Evolutionary conservation across 2,888 invertebrate species (phyloP), one percentile per base, ranked within the genome.

Genomic region (Parelbella ahira): DNA sequence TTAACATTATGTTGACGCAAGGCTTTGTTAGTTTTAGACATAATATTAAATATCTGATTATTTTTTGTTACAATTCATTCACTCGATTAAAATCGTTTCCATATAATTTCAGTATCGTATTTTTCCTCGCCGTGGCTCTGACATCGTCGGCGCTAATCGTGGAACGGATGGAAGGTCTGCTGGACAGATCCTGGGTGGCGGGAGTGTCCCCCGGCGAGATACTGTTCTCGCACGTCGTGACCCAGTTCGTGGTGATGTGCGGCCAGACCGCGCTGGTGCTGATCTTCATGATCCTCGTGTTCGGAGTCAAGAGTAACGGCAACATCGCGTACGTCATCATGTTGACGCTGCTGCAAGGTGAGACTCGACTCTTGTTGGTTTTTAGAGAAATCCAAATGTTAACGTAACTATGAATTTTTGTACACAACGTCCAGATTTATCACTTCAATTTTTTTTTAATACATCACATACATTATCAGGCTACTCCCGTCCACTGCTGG

Each of bases 101-200:
- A n/a, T n/a, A n/a, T n/a, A n/a, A n/a, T n/a, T n/a, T n/a, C 86
- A 97, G 97, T 24, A 97, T 97, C 77, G 97, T 97, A 1, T 98
- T 97, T 90, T 97, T 98, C 91, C 90, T 97, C 88, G 97, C 98
- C 34, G 97, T 97, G 4, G 97, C 97, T 0, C 80, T 98, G 49
- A 98, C 98, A 1, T 97, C 97, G 0, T 94, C 97, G 0, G 95
- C 95, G 1, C 88, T 97, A 52, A 96, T 97, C 58, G 95, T 96
- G 62, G 97, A 97, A 73, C 90, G 96, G 58, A 96, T 94, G 89
- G 96, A 97, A 63, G 97, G 98, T 1, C 88, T 97, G 18, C 78
- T 98, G 58, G 97, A 97, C 86, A 89, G 98, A 50, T 97, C 96
- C 38, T 95, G 97, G 93, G 97, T 97, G 21, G 96, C 97, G 25